Evolutionary conservation across 2,888 invertebrate genomes (phyloP).

Genomic region (Gonocerus acuteangulatus): DNA sequence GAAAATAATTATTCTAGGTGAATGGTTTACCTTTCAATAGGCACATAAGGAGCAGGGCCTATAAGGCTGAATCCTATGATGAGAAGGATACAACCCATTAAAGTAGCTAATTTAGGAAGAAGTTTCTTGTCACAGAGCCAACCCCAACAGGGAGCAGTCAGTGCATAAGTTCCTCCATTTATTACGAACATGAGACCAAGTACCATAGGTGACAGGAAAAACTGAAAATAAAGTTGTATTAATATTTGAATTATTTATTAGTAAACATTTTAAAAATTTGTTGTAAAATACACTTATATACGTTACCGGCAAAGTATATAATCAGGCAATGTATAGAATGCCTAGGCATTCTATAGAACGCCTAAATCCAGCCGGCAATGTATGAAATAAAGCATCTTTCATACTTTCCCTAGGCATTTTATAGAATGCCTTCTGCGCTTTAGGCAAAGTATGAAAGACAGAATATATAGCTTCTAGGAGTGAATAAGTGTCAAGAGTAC

Average conservation of each 20-base stretch:
- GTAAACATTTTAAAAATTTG: neutral
- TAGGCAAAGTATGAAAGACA: too few relatives aligned
- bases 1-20: too few relatives aligned
- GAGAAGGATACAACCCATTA: slow-evolving; percentile 58
- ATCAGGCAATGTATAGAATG: too few relatives aligned
- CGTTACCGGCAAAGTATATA: too few relatives aligned
- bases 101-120: slow-evolving; percentile 60
- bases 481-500: too few relatives aligned
- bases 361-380: too few relatives aligned
- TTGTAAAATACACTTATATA: neutral
- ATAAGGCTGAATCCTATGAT: slow-evolving; percentile 63
- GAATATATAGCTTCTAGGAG: too few relatives aligned
- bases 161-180: slow-evolving; percentile 71
- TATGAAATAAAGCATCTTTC: too few relatives aligned
- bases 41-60: slow-evolving; percentile 73
- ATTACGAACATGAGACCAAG: slow-evolving; percentile 76
- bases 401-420: too few relatives aligned
- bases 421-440: too few relatives aligned
- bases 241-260: neutral
- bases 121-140: slow-evolving; percentile 65
- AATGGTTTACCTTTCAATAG: slow-evolving; percentile 51
- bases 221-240: slow-evolving; percentile 44
- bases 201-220: slow-evolving; percentile 59
- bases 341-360: too few relatives aligned
- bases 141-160: slow-evolving; percentile 72